Conservation (phyloP, 2,797 vertebrate species). For the Microtus agrestis region DNA sequence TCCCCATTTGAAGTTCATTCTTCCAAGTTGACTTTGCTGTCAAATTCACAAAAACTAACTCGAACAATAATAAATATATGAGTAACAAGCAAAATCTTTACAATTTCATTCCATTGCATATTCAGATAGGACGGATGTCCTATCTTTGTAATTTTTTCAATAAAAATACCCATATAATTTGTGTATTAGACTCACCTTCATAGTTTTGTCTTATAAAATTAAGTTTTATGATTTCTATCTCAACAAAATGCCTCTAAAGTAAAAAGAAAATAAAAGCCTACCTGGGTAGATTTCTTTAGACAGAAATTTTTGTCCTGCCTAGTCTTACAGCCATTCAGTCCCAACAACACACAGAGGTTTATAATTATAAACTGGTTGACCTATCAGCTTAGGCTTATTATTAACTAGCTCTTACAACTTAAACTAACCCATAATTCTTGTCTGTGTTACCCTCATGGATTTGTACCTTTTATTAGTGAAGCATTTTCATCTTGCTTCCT, state of each 20-base stretch:
- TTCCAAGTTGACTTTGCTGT: neutral
- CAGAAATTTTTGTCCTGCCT: too few relatives aligned
- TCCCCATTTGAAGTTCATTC: neutral
- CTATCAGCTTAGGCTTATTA: too few relatives aligned
- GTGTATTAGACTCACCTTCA: neutral
- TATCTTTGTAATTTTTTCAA: constrained; percentile 6
- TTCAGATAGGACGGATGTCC: neutral
- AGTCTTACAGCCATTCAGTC: too few relatives aligned
- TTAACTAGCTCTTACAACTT: too few relatives aligned
- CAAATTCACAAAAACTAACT: neutral
- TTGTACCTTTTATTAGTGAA: too few relatives aligned
- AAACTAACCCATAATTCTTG: too few relatives aligned
- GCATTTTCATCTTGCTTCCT: too few relatives aligned
- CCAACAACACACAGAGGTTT: too few relatives aligned
- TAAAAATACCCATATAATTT: neutral
- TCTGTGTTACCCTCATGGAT: too few relatives aligned
- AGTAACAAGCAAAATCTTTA: neutral
- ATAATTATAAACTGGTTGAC: too few relatives aligned
- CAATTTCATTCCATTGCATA: constrained; percentile 15
- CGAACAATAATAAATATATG: neutral
- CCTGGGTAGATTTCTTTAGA: neutral
- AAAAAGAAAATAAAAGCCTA: constrained; percentile 38
- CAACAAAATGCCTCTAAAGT: constrained; percentile 31
- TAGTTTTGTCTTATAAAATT: neutral
- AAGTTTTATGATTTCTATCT: neutral